Base-by-base conservation (phyloP, 2,888 invertebrate species). In the Meiosimyza platycephala region DNA sequence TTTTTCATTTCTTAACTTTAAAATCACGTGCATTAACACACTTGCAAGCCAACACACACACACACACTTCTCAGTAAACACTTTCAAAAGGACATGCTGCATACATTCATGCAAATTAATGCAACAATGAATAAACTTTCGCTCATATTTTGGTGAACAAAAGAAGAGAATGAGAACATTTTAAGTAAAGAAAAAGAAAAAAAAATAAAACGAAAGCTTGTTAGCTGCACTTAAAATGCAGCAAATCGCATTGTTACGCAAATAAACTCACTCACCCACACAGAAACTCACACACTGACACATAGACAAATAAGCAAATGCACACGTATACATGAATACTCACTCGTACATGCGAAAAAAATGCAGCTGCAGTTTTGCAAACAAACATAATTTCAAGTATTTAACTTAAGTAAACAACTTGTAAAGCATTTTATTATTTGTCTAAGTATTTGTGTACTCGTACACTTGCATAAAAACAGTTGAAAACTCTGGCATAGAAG, bases 401-500 rank as follows among this genome's bases (percentile, higher is more conserved):
- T 76, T 75, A 74, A 76, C 74, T 75, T 71, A 76, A 75, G 74
- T 70, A 75, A 75, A 75, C 74, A 74, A 55, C 66, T 72, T 74
- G 75, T 73, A 71, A 75, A 76, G 73, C 69, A 75, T 77, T 75
- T 74, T 73, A 74, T 77, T 74, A 64, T 73, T 54, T 70, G 71
- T 57, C 40, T 57, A 52, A 33, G 33, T 74, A 50, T 74, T 54
- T 71, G 66, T 28, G 48, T 60, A n/a, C 59, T 22, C 3, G n/a
- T 15, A 50, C 59, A 50, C 33, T 57, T 11, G 47, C 6, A 9
- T 9, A 40, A 40, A 40, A 40, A 40, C 40, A 54, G 40, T 40
- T 40, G 40, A 40, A 6, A 40, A 40, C 40, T 40, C 40, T 40
- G 40, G 40, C 40, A 9, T 40, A 9, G 9, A 40, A 7, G 40